phyloP scores from a whole-genome alignment of 2,113 vertebrate genomes.

The Sula dactylatra region DNA sequence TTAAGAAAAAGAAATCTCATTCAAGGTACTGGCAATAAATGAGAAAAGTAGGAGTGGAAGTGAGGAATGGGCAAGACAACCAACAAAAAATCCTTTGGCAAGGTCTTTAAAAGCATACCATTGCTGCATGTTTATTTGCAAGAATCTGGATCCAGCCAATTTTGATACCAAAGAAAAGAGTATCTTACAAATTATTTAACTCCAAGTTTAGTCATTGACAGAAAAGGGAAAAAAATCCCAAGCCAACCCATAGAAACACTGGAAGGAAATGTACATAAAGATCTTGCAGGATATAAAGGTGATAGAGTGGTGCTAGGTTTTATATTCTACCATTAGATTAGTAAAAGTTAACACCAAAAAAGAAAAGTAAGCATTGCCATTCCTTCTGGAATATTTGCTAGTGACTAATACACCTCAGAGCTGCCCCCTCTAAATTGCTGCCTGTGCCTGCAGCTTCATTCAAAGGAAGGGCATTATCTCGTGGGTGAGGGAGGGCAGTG shows the following conservation, averaged over 20 bases:
- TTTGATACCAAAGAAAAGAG: background rate
- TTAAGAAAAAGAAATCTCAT: slow-evolving; percentile 1
- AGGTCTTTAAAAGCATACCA: background rate
- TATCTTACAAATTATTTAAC: background rate
- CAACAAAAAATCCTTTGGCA: background rate
- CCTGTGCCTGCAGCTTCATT: background rate
- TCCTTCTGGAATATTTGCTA: background rate
- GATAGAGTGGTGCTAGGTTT: background rate
- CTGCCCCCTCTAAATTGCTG: background rate
- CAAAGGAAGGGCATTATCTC: background rate
- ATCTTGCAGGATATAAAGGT: background rate
- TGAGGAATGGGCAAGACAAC: background rate
- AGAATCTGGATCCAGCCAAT: background rate
- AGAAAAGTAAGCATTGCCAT: background rate
- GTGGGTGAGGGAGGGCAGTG: background rate
- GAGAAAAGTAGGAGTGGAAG: slow-evolving; percentile 25
- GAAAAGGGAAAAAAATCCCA: background rate
- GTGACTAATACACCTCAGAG: background rate
- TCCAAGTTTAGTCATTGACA: background rate
- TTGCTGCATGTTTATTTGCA: background rate
- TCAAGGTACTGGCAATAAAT: slow-evolving; percentile 25
- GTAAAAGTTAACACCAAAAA: background rate
- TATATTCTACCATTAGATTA: background rate
- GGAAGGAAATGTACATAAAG: background rate
- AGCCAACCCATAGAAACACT: background rate